phyloP scores from a whole-genome alignment of 92 coral and sea anemone genomes.

The Anthopleura xanthogrammica region DNA sequence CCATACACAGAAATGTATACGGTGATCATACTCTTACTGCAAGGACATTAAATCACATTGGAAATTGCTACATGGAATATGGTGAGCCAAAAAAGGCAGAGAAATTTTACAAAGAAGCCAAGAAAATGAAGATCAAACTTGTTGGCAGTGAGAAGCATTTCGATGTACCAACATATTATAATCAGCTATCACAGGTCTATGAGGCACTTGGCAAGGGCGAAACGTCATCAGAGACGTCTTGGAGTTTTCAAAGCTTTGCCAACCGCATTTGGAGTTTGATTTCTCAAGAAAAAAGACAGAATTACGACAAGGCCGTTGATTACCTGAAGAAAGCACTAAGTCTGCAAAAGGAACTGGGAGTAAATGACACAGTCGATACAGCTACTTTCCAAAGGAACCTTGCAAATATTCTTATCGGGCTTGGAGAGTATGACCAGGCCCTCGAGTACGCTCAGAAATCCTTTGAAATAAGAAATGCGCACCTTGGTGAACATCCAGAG shows the following conservation, averaged over 20 bases:
- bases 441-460: constrained; percentile 45
- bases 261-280: too few species aligned
- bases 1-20: constrained; percentile 3
- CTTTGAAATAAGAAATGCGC: constrained; percentile 31
- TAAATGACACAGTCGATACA: constrained; percentile 44
- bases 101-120: constrained; percentile 16
- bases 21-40: constrained; percentile 36
- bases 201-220: too few species aligned
- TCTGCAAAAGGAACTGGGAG: constrained; percentile 19
- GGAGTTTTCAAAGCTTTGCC: too few species aligned
- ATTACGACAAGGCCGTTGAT: too few species aligned
- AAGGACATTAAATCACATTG: constrained; percentile 49
- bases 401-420: constrained; percentile 51
- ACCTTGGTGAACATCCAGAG: constrained; percentile 54
- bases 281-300: not conserved
- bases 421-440: constrained; percentile 38
- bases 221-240: too few species aligned
- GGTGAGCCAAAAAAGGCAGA: constrained; percentile 20
- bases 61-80: constrained; percentile 38
- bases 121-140: constrained; percentile 34
- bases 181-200: too few species aligned
- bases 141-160: not conserved
- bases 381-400: constrained; percentile 56
- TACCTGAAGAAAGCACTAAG: too few species aligned
- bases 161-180: too few species aligned